These are phyloP conservation scores for Diceros bicornis DNA, from an alignment of 2,797 vertebrate genomes.

Conservation along the genomic window DNA sequence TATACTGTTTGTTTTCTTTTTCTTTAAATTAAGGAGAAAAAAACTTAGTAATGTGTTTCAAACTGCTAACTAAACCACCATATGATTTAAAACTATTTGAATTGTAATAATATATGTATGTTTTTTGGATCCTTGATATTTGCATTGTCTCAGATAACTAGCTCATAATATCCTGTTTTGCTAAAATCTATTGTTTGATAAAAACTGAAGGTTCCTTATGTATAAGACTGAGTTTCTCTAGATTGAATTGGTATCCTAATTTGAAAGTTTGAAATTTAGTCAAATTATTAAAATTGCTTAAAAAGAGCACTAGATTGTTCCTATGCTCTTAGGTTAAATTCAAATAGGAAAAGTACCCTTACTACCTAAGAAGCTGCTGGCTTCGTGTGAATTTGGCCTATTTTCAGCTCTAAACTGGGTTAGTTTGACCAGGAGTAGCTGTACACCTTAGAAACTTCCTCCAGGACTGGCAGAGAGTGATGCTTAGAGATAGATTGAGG, in stretches of 20 bases:
- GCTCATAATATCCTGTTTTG: slow-evolving; percentile 53
- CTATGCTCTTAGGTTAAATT: slow-evolving; percentile 58
- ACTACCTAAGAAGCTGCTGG: slow-evolving; percentile 25
- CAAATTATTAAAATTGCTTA: slow-evolving; percentile 64
- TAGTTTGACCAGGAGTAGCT: slow-evolving; percentile 67
- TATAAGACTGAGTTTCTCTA: slow-evolving; percentile 52
- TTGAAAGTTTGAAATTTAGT: slow-evolving; percentile 72
- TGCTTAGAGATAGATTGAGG: slow-evolving; percentile 47
- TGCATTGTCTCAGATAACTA: slow-evolving; percentile 48
- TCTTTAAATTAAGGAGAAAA: neutral
- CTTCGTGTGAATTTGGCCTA: slow-evolving; percentile 42
- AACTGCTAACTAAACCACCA: slow-evolving; percentile 14
- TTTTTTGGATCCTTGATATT: slow-evolving; percentile 52
- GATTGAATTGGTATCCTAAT: slow-evolving; percentile 50
- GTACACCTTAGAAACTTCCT: slow-evolving; percentile 48
- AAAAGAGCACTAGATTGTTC: slow-evolving; percentile 29
- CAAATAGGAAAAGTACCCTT: slow-evolving; percentile 8
- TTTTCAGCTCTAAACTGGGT: slow-evolving; percentile 65
- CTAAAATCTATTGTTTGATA: slow-evolving; percentile 61
- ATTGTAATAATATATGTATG: neutral
- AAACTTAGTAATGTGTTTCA: slow-evolving; percentile 23
- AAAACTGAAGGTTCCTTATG: slow-evolving; percentile 40
- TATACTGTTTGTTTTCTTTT: neutral
- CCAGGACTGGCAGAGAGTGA: neutral
- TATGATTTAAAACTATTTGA: slow-evolving; percentile 52